A percentile compares a stretch with the other conserved stretches of the same genome.
phyloP scores from a whole-genome alignment of 2,797 vertebrate genomes.

The Dryobates pubescens region DNA sequence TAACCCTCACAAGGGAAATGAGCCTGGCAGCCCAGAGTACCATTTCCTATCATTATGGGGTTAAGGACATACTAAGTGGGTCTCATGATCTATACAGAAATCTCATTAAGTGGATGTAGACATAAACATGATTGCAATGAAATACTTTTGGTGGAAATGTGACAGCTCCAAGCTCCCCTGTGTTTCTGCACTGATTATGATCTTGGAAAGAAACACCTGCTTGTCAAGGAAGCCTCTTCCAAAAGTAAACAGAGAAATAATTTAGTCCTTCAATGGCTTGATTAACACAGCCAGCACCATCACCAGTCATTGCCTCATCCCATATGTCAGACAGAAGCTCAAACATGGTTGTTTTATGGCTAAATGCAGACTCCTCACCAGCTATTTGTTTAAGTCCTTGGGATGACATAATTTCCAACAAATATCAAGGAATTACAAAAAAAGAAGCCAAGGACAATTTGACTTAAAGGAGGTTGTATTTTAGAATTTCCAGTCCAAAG shows the following conservation, averaged over 20 bases:
- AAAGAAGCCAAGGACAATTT: slow-evolving; percentile 3
- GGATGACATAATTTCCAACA: background rate
- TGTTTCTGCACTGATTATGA: background rate
- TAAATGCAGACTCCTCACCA: background rate
- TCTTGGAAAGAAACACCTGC: slow-evolving; percentile 58
- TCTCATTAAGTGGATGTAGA: slow-evolving; percentile 40
- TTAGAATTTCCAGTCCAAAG: background rate
- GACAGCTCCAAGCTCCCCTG: slow-evolving; percentile 28
- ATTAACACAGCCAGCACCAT: slow-evolving; percentile 1
- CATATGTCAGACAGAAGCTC: background rate
- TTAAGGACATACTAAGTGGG: slow-evolving; percentile 47
- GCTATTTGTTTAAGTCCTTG: background rate
- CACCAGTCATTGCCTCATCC: background rate
- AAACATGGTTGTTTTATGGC: background rate
- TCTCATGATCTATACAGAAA: slow-evolving; percentile 52
- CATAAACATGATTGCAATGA: slow-evolving; percentile 38
- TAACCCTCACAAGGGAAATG: slow-evolving; percentile 22
- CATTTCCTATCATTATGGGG: slow-evolving; percentile 56
- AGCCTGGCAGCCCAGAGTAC: background rate
- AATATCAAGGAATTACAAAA: slow-evolving; percentile 13
- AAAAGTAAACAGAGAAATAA: background rate
- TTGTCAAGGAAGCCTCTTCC: slow-evolving; percentile 32
- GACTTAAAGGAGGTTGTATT: background rate
- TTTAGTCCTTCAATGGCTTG: background rate
- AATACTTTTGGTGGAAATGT: slow-evolving; percentile 44